A percentile compares a stretch with the other conserved stretches of the same genome.
These are phyloP conservation scores for Karalla daura DNA, from an alignment of 2,797 vertebrate species.

Conservation along the genomic window DNA sequence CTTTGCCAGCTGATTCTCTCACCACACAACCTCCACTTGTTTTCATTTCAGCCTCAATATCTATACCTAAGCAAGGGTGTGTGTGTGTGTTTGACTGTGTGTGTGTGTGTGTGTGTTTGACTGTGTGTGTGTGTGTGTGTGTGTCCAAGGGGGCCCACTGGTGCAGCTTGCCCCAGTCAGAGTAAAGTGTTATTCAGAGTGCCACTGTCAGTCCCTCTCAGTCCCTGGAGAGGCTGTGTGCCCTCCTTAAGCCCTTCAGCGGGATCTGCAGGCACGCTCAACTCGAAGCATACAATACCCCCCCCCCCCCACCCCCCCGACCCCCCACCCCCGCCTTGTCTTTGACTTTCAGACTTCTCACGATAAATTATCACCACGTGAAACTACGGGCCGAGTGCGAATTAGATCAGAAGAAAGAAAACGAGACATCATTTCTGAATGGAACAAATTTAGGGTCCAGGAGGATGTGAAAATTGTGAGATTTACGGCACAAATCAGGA, in stretches of 20 bases:
- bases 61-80: neutral
- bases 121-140: neutral
- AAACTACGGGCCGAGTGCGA: constrained; percentile 47
- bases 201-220: constrained; percentile 43
- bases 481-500: constrained; percentile 57
- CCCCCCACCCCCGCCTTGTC: constrained; percentile 53
- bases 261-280: constrained; percentile 47
- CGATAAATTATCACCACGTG: constrained; percentile 37
- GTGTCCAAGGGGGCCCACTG: constrained; percentile 21
- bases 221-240: constrained; percentile 59
- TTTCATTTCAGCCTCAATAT: constrained; percentile 2
- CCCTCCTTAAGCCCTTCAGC: constrained; percentile 71
- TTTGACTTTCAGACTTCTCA: constrained; percentile 68
- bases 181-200: constrained; percentile 62
- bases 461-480: constrained; percentile 34
- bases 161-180: constrained; percentile 47
- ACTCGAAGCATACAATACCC: constrained; percentile 28
- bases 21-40: constrained; percentile 2
- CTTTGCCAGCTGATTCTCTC: neutral
- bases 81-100: neutral
- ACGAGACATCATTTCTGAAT: constrained; percentile 10
- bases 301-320: constrained; percentile 24
- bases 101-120: neutral
- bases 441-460: constrained; percentile 36
- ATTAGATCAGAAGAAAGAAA: constrained; percentile 37